Conservation (phyloP, 2,113 vertebrate genomes). For the Sylvietta virens region DNA sequence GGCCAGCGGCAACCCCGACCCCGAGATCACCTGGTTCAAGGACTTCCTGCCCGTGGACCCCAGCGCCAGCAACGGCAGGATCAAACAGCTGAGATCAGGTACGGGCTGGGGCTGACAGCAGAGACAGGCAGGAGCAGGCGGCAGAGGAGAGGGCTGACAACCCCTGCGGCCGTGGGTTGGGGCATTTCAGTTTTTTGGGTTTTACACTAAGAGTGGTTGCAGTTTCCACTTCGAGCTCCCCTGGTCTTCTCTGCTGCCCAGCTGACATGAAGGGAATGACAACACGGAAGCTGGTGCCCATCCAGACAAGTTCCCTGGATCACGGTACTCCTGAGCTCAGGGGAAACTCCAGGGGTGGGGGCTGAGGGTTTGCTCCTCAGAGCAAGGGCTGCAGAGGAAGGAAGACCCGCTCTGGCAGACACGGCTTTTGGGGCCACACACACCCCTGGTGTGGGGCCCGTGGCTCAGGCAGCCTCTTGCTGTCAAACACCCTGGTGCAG, state of each 20-base stretch:
- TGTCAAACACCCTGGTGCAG: accelerated
- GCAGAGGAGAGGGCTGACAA: neutral
- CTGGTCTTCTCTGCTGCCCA: neutral
- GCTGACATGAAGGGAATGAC: neutral
- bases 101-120: slow-evolving; percentile 14
- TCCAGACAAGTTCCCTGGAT: neutral
- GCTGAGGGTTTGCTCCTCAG: neutral
- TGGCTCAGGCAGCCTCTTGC: neutral
- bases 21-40: slow-evolving; percentile 98
- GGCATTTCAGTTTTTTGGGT: neutral
- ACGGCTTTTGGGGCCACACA: accelerated
- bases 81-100: slow-evolving; percentile 97
- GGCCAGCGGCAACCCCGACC: slow-evolving; percentile 95
- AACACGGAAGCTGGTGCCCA: neutral
- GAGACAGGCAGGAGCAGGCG: too few relatives aligned
- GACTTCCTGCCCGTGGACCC: slow-evolving; percentile 97
- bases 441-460: neutral
- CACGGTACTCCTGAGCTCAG: neutral
- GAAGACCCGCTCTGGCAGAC: accelerated
- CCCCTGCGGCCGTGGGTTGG: neutral
- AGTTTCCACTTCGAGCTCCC: neutral
- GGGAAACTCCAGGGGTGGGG: neutral
- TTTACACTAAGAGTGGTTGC: neutral
- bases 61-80: slow-evolving; percentile 87
- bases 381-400: neutral